These are phyloP conservation scores for Ceraclea dissimilis DNA, from an alignment of 2,888 invertebrate species.

Conservation along the genomic window DNA sequence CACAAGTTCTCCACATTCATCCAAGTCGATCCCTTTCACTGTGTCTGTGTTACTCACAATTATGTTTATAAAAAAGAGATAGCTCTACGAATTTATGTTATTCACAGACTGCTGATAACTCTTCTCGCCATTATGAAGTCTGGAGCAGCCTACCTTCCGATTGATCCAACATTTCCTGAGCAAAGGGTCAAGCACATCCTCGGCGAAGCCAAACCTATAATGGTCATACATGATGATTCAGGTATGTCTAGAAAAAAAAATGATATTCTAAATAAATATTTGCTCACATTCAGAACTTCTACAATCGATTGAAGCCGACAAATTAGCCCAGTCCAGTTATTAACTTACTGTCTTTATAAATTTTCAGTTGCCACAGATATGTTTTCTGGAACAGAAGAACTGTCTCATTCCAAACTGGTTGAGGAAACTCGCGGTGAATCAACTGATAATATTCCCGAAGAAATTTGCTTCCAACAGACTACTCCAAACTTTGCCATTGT, in stretches of 20 bases:
- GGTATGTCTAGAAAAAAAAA: slow-evolving; percentile 35
- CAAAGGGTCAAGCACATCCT: slow-evolving; percentile 69
- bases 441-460: slow-evolving; percentile 34
- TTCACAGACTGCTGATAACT: slow-evolving; percentile 47
- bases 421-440: slow-evolving; percentile 40
- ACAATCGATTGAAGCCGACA: too few species aligned
- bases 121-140: slow-evolving; percentile 72
- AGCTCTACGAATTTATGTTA: too few species aligned
- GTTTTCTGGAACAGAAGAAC: slow-evolving; percentile 32
- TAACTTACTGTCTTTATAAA: too few species aligned
- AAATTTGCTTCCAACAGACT: slow-evolving; percentile 37
- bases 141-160: slow-evolving; percentile 77
- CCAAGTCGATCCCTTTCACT: not conserved
- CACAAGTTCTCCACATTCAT: too few species aligned
- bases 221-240: slow-evolving; percentile 59
- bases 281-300: not conserved
- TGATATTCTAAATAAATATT: not conserved
- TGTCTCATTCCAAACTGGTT: slow-evolving; percentile 46
- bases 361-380: slow-evolving; percentile 35
- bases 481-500: slow-evolving; percentile 59
- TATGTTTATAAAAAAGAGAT: too few species aligned
- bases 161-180: slow-evolving; percentile 67
- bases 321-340: too few species aligned
- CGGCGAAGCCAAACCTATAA: slow-evolving; percentile 62
- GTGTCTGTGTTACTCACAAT: too few species aligned